Conservation (phyloP, 1,140 invertebrate species). For the Geopemphigus sp. region DNA sequence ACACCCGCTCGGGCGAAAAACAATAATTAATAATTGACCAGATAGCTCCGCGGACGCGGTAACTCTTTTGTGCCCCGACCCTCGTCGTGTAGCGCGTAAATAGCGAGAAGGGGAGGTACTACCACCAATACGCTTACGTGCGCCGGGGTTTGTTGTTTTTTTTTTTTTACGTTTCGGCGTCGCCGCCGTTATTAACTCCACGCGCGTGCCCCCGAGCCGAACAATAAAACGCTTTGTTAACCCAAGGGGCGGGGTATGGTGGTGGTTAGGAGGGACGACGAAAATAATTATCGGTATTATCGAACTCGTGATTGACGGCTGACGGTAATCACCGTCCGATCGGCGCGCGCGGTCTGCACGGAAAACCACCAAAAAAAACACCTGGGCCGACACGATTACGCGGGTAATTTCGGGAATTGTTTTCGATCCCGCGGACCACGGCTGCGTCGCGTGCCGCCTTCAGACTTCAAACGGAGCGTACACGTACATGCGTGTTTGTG, state of each 20-base stretch:
- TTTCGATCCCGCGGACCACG: neutral
- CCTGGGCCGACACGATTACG: conserved; percentile 35
- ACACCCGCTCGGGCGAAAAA: neutral
- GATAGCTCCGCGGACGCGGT: neutral
- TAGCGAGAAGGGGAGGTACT: too few relatives aligned
- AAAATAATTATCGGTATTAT: conserved; percentile 49
- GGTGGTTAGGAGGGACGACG: too few relatives aligned
- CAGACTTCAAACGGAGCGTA: too few relatives aligned
- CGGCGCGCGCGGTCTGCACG: neutral
- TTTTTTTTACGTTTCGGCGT: neutral
- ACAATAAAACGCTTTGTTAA: conserved; percentile 50
- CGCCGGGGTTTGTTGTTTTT: neutral
- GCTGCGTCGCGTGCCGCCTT: neutral
- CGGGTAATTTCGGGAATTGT: conserved; percentile 32
- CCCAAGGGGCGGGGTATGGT: too few relatives aligned
- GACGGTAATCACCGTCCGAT: conserved; percentile 30
- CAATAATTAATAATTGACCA: conserved; percentile 49
- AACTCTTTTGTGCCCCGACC: conserved; percentile 48
- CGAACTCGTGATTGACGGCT: conserved; percentile 45
- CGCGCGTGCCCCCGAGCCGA: conserved; percentile 30
- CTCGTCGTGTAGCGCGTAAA: too few relatives aligned
- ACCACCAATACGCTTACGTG: neutral
- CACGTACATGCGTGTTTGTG: too few relatives aligned
- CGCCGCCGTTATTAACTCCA: conserved; percentile 46
- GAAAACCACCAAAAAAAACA: conserved; percentile 41